phyloP scores from a whole-genome alignment of 2,113 vertebrate species.

The Ceyx margarethae region DNA sequence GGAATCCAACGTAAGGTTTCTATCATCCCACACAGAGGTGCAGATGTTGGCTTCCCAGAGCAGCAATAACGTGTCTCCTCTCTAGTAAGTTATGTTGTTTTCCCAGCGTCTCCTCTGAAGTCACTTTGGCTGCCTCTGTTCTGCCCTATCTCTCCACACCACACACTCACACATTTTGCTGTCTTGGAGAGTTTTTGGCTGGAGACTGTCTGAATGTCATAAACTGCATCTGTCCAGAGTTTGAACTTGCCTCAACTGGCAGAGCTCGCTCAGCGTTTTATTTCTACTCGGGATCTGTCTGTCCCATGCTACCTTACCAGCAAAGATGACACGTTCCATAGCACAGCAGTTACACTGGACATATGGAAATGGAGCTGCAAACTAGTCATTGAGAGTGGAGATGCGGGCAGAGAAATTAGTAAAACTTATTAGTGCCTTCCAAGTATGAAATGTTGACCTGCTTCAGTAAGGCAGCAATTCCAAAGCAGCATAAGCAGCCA shows the following conservation, averaged over 20 bases:
- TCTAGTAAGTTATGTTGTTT: constrained; percentile 60
- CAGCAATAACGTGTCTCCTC: constrained; percentile 62
- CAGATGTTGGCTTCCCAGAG: constrained; percentile 64
- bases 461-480: neutral
- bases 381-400: neutral
- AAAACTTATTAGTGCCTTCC: neutral
- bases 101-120: constrained; percentile 44
- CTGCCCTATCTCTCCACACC: neutral
- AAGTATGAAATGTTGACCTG: neutral
- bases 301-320: neutral
- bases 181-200: constrained; percentile 33
- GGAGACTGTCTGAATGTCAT: neutral
- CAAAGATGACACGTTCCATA: neutral
- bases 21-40: constrained; percentile 63
- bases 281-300: neutral
- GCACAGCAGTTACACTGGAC: neutral
- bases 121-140: constrained; percentile 29
- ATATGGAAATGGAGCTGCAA: neutral
- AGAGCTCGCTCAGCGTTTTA: neutral
- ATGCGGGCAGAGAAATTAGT: accelerated
- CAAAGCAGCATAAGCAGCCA: neutral
- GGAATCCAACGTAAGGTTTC: constrained; percentile 62
- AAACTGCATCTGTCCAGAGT: constrained; percentile 5
- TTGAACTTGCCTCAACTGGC: constrained; percentile 12
- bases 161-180: neutral